Evolutionary conservation across 1,140 invertebrate genomes (phyloP).

Genomic region (Neodiprion virginianus): DNA sequence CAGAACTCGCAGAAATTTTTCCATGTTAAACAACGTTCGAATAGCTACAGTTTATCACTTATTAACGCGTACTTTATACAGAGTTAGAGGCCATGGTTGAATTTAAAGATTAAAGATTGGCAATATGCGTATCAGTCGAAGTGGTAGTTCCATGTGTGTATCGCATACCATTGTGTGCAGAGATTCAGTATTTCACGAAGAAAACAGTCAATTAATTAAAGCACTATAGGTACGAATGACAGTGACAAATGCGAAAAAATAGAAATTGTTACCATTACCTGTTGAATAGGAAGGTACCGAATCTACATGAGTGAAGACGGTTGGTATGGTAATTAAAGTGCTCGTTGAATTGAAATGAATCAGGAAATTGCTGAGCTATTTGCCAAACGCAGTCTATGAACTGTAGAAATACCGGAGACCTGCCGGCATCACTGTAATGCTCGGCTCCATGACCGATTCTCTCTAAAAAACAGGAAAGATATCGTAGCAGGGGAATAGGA

Average conservation of each 20-base stretch:
- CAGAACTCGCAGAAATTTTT: too few species aligned
- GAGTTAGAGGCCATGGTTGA: constrained; percentile 14
- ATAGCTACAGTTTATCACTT: constrained; percentile 17
- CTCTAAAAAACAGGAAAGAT: constrained; percentile 61
- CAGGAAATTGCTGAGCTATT: constrained; percentile 90
- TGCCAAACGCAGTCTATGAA: constrained; percentile 99
- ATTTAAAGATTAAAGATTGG: constrained; percentile 21
- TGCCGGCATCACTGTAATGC: constrained; percentile 94
- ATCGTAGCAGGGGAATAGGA: not conserved
- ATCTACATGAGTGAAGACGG: constrained; percentile 96
- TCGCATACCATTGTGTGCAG: constrained; percentile 26
- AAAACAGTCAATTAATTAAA: constrained; percentile 13
- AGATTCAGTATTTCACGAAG: constrained; percentile 13
- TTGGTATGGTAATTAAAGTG: constrained; percentile 93
- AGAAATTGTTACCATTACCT: constrained; percentile 52
- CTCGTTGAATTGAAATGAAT: constrained; percentile 99
- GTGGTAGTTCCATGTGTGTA: not conserved
- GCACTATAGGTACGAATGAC: not conserved
- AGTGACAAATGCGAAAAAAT: not conserved
- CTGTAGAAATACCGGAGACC: constrained; percentile 98
- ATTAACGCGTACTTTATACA: constrained; percentile 42
- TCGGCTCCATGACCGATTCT: constrained; percentile 98
- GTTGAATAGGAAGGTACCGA: constrained; percentile 98
- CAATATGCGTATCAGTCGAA: constrained; percentile 8
- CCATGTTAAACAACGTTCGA: too few species aligned